These are phyloP conservation scores for Ochropleura leucogaster DNA, from an alignment of 2,888 invertebrate genomes.

Conservation along the genomic window DNA sequence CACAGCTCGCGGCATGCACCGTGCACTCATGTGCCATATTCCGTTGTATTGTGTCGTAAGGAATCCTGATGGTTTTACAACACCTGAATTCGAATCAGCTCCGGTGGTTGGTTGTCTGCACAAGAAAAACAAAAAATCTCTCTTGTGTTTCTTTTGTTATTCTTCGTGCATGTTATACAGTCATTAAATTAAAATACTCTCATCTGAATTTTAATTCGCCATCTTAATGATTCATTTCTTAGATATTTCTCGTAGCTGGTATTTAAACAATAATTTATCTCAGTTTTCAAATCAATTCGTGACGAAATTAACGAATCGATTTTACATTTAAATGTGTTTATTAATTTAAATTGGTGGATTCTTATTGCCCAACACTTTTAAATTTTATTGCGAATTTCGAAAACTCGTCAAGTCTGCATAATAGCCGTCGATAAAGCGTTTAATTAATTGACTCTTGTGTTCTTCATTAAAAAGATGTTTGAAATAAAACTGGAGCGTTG, in stretches of 20 bases:
- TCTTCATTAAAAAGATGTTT: slow-evolving; percentile 42
- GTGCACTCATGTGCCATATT: slow-evolving; percentile 65
- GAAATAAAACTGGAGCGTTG: slow-evolving; percentile 44
- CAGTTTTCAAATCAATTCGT: slow-evolving; percentile 60
- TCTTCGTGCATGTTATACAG: slow-evolving; percentile 27
- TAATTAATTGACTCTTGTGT: slow-evolving; percentile 44
- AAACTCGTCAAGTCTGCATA: slow-evolving; percentile 43
- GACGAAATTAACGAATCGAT: slow-evolving; percentile 58
- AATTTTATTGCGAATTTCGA: slow-evolving; percentile 53
- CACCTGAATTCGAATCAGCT: slow-evolving; percentile 52
- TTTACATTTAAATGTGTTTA: slow-evolving; percentile 60
- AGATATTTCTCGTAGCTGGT: slow-evolving; percentile 37
- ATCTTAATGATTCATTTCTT: slow-evolving; percentile 50
- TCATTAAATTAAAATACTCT: slow-evolving; percentile 32
- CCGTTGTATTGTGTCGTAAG: slow-evolving; percentile 50
- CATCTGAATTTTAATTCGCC: slow-evolving; percentile 47
- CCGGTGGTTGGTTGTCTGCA: not conserved
- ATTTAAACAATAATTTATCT: slow-evolving; percentile 54
- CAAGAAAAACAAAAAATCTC: slow-evolving; percentile 14
- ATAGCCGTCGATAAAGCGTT: slow-evolving; percentile 41
- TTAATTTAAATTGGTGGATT: slow-evolving; percentile 56
- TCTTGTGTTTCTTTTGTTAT: slow-evolving; percentile 5
- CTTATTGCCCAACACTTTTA: slow-evolving; percentile 56
- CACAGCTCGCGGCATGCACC: slow-evolving; percentile 56
- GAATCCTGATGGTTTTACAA: slow-evolving; percentile 65